Base-by-base conservation (phyloP, 2,888 invertebrate species). In the Blera fallax region DNA sequence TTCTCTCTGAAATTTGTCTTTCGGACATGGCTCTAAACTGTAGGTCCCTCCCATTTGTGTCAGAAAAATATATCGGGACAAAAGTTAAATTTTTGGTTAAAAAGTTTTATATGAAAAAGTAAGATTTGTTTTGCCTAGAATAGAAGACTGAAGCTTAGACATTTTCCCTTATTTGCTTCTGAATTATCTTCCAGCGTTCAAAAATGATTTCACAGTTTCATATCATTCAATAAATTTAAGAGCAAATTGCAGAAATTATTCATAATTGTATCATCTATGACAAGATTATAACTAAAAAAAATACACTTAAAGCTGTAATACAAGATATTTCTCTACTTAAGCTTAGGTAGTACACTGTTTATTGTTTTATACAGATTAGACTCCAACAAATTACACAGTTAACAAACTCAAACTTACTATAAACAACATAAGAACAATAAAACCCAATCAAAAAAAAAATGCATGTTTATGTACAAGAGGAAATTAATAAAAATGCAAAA, bases 381-480 rank as follows among this genome's bases (percentile, higher is more conserved):
- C 56, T 24, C 56, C 48, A 69, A 67, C 65, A 62, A 87, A 56
- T 88, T 87, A 87, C 87, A 64, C 87, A 67, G 10, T 67, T 37
- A 56, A 69, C 32, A 67, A 73, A 87, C 87, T 73, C 84, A 60
- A 88, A 82, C 45, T 73, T 43, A 78, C 4, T 24, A 24, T 24
- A 27, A 69, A 78, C n/a, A 76, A 54, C 21, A 84, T 56, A 62
- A 11, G 24, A 24, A 21, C 14, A 64, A 69, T 58, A 85, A 45
- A 81, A 87, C 54, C 18, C 14, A 85, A 73, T 72, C 21, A 87
- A 87, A 81, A 87, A 65, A 65, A 48, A 83, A 78, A 69, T 87
- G 24, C 56, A 67, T 77, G 82, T 83, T 78, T 83, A 78, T 83
- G 40, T 83, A 84, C 79, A 84, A 84, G 64, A 74, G 79, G 84